These are phyloP conservation scores for Anolis apletophallus DNA, from an alignment of 2,797 vertebrate genomes.

Conservation along the genomic window DNA sequence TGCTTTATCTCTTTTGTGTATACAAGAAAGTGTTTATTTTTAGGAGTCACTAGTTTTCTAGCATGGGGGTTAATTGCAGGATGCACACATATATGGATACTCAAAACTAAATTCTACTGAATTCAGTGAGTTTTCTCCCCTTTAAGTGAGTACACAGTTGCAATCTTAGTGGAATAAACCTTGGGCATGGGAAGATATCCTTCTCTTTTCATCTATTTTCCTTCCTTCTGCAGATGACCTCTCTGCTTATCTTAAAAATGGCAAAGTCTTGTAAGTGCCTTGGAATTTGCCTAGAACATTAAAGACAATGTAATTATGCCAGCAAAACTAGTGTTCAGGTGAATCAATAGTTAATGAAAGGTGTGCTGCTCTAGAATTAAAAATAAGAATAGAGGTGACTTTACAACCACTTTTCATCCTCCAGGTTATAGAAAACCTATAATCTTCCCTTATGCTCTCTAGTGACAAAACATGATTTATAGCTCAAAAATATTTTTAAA, in stretches of 20 bases:
- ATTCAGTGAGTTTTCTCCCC: background rate
- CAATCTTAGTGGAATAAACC: background rate
- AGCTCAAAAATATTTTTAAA: conserved; percentile 32
- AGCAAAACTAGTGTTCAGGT: conserved; percentile 52
- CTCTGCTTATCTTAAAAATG: conserved; percentile 41
- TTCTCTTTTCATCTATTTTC: background rate
- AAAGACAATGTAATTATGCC: conserved; percentile 53
- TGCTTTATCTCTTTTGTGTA: background rate
- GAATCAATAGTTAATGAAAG: conserved; percentile 69
- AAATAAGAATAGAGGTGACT: conserved; percentile 68
- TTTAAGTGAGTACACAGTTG: background rate
- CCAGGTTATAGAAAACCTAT: conserved; percentile 49
- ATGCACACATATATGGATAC: background rate
- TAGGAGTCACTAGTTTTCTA: background rate
- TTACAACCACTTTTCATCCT: conserved; percentile 17
- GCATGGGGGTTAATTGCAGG: no score
- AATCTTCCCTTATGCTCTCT: conserved; percentile 58
- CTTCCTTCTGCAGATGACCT: background rate
- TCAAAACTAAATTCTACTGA: background rate
- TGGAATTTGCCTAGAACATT: conserved; percentile 44
- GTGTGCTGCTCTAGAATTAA: conserved; percentile 59
- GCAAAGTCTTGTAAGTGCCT: conserved; percentile 44
- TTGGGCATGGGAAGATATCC: background rate
- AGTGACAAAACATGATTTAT: conserved; percentile 65
- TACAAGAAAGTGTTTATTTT: background rate